Percentiles rank a stretch among this genome's conserved stretches.
Conservation (phyloP, 1,140 invertebrate species). For the Zaprionus gabonicus region DNA sequence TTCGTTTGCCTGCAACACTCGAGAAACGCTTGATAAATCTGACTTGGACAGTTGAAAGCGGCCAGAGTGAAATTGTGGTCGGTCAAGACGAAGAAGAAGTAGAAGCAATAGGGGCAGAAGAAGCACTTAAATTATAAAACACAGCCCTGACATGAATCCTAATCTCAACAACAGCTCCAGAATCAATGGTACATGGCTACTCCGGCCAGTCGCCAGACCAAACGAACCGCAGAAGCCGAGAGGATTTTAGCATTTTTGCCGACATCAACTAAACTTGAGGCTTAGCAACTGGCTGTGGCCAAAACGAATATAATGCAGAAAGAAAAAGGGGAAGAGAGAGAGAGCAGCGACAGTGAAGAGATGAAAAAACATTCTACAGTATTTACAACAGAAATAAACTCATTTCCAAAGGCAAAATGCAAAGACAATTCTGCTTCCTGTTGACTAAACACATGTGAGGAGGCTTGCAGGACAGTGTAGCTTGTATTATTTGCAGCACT, state of each 20-base stretch:
- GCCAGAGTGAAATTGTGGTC: conserved; percentile 31
- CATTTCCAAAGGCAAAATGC: conserved; percentile 56
- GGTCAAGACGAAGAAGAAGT: neutral
- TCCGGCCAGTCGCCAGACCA: conserved; percentile 35
- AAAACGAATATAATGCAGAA: conserved; percentile 8
- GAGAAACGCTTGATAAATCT: conserved; percentile 32
- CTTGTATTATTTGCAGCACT: conserved; percentile 42
- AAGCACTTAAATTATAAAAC: conserved; percentile 50
- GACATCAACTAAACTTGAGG: conserved; percentile 54
- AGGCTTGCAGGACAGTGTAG: conserved; percentile 4
- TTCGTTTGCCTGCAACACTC: conserved; percentile 17
- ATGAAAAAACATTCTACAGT: conserved; percentile 58
- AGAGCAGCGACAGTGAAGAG: neutral
- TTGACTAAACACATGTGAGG: conserved; percentile 51
- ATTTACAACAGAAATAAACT: conserved; percentile 72
- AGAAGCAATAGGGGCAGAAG: conserved; percentile 1
- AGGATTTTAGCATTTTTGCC: conserved; percentile 71
- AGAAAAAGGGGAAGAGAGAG: neutral
- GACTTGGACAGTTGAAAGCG: conserved; percentile 9
- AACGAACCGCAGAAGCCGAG: conserved; percentile 63
- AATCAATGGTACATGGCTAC: conserved; percentile 57
- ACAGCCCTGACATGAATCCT: conserved; percentile 13
- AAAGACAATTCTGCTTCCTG: conserved; percentile 49
- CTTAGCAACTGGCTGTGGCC: conserved; percentile 9
- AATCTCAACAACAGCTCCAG: conserved; percentile 40